A percentile compares a stretch with the other conserved stretches of the same genome.
These are phyloP conservation scores for Plebejus anna DNA, from an alignment of 2,888 invertebrate species.

Conservation along the genomic window DNA sequence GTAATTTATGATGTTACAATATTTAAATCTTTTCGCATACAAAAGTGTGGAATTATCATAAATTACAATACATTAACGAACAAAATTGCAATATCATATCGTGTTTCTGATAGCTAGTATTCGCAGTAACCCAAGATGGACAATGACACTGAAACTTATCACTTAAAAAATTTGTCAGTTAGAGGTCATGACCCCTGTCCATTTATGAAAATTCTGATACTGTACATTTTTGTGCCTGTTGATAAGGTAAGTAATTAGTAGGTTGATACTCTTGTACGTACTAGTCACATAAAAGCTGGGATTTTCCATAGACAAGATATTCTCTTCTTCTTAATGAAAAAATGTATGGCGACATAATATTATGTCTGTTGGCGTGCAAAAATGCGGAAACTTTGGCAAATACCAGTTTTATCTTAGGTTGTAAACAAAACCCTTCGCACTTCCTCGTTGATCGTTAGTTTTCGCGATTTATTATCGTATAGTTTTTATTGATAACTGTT, in stretches of 20 bases:
- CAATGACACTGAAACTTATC: background rate
- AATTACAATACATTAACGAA: background rate
- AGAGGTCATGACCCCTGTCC: background rate
- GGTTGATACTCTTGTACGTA: too few relatives aligned
- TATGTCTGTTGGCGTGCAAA: background rate
- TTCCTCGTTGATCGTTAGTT: slow-evolving; percentile 5
- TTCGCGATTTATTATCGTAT: background rate
- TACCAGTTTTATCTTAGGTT: background rate
- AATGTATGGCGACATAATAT: background rate
- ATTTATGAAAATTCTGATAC: background rate
- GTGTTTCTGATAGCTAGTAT: background rate
- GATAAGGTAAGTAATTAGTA: background rate
- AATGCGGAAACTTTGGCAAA: slow-evolving; percentile 28
- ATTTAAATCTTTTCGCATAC: slow-evolving; percentile 6
- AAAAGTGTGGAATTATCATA: background rate
- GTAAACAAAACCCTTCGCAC: slow-evolving; percentile 15
- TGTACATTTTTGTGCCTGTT: background rate
- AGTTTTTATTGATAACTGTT: background rate
- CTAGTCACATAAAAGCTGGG: background rate
- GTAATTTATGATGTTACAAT: background rate
- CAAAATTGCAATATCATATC: background rate
- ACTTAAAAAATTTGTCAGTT: background rate
- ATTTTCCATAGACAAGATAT: background rate
- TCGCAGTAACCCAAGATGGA: background rate
- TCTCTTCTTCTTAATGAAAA: background rate